Evolutionary conservation across 2,888 invertebrate species (phyloP), one percentile per base, ranked within the genome.

Genomic region (Pyrrhosoma nymphula): DNA sequence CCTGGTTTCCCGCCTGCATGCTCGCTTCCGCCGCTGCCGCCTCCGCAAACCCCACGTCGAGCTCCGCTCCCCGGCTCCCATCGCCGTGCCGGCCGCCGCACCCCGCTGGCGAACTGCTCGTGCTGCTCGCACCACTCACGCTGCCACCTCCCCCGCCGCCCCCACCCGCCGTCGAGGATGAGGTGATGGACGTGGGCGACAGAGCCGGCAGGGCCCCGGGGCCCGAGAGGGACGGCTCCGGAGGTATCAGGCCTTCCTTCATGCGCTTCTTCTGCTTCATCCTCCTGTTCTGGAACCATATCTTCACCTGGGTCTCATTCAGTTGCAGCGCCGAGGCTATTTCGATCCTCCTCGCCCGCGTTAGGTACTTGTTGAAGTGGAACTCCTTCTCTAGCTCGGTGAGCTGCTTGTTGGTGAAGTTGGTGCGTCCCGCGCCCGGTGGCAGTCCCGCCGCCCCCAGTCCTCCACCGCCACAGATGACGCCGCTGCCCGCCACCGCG

Each of bases 351-450:
- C 99, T 97, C 82, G 99, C 99, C 96, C 99, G 97, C 82, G 99
- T 99, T 96, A 99, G 98, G 97, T 99, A 99, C 97, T 99, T 99
- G 97, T 99, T 99, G 97, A 99, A 99, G 97, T 99, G 99, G 97
- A 99, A 99, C 97, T 99, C 99, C 97, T 99, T 99, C 97, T 99
- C 99, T 96, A 99, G 98, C 97, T 99, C 99, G 3, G 99, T 99
- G 96, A 99, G 98, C 97, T 99, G 99, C 97, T 99, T 99, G 97
- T 99, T 99, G 96, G 99, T 99, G 97, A 99, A 99, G 97, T 99
- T 99, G 82, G 99, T 99, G 95, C 99, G 98, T 69, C 99, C 99
- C 26, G 99, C 96, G 95, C 95, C 95, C 95, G 95, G 95, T 56
- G 39, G 95, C 95, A 55, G 95, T 90, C 56, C 95, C 95, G 95